phyloP scores from a whole-genome alignment of 2,113 vertebrate species.

The Tragelaphus imberbis region DNA sequence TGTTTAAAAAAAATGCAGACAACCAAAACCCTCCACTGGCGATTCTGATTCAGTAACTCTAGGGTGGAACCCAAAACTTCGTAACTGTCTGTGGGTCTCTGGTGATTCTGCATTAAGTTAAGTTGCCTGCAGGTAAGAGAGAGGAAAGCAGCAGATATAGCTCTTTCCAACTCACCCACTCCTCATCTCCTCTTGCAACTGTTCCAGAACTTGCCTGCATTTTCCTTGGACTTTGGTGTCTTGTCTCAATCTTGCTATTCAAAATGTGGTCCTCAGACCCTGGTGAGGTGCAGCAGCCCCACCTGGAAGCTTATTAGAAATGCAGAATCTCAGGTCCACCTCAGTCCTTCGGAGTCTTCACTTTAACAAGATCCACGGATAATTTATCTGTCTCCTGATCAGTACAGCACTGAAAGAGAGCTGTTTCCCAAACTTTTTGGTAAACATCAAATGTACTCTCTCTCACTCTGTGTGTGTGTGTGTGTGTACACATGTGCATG shows the following conservation, averaged over 20 bases:
- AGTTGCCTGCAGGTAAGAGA: neutral
- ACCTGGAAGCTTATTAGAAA: neutral
- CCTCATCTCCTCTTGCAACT: neutral
- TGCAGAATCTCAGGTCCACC: neutral
- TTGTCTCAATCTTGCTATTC: neutral
- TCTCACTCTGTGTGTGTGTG: neutral
- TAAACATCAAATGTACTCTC: neutral
- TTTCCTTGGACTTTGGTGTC: neutral
- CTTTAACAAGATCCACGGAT: neutral
- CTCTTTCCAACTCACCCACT: neutral
- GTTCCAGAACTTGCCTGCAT: neutral
- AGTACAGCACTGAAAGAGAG: neutral
- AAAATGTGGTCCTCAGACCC: neutral
- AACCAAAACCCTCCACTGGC: neutral
- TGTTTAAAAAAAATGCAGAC: neutral
- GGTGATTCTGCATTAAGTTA: neutral
- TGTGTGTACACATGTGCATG: accelerated
- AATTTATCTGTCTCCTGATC: neutral
- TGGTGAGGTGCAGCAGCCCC: neutral
- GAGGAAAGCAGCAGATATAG: neutral
- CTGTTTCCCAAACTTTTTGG: neutral
- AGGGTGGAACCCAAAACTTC: neutral
- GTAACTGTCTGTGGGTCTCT: neutral
- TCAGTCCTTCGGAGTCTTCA: neutral
- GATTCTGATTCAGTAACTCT: neutral